phyloP scores from a whole-genome alignment of 2,797 vertebrate genomes.

The Acanthis flammea region DNA sequence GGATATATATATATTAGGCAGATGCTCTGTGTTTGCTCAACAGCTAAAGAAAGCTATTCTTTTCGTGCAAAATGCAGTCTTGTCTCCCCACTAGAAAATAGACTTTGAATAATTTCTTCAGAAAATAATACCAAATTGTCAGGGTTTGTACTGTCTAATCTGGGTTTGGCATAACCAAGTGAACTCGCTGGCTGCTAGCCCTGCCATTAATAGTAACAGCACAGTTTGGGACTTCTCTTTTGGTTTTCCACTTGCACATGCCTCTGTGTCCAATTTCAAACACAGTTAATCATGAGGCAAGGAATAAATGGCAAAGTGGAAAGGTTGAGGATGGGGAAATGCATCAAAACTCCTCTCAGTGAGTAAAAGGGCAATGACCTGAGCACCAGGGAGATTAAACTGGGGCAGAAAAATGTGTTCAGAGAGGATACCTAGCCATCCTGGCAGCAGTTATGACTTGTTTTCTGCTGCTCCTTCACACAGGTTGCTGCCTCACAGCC shows the following conservation, averaged over 20 bases:
- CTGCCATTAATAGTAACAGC: background rate
- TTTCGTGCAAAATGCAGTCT: background rate
- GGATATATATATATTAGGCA: background rate
- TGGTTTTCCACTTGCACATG: background rate
- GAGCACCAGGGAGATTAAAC: background rate
- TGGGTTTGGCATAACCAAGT: background rate
- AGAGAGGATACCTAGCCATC: background rate
- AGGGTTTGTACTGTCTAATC: background rate
- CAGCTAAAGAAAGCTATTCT: background rate
- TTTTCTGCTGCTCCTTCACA: background rate
- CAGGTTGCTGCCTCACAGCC: fast-evolving
- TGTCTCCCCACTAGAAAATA: background rate
- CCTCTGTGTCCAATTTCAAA: background rate
- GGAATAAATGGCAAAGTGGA: background rate
- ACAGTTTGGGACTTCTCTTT: background rate
- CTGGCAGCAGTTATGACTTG: fast-evolving
- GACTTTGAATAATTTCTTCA: background rate
- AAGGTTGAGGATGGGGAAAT: background rate
- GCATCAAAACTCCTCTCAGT: background rate
- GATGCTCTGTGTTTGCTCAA: background rate
- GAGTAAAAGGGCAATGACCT: background rate
- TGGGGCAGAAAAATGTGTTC: background rate
- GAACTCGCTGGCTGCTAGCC: background rate
- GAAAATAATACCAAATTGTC: background rate
- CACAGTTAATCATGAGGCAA: background rate